A percentile compares a stretch with the other conserved stretches of the same genome.
Evolutionary conservation across 2,888 invertebrate genomes (phyloP).

Genomic region (Stictocephala bisonia): DNA sequence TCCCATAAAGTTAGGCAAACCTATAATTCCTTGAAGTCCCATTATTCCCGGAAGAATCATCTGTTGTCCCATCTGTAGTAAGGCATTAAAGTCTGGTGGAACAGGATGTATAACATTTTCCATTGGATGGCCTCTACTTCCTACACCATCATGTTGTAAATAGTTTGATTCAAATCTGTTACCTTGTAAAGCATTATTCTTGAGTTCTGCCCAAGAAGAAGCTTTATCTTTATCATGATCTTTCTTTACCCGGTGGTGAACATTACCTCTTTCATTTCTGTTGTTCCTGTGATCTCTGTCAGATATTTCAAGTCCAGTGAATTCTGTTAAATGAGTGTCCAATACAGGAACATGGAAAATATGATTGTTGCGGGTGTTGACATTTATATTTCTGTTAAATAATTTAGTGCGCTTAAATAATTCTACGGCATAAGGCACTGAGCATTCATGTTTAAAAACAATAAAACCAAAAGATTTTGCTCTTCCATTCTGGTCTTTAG

Average conservation of each 20-base stretch:
- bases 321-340: conserved; percentile 7
- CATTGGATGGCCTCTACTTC: not conserved
- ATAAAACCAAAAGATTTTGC: conserved; percentile 81
- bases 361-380: not conserved
- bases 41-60: conserved; percentile 14
- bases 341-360: conserved; percentile 9
- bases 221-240: not conserved
- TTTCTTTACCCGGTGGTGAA: not conserved
- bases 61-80: conserved; percentile 8
- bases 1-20: not conserved
- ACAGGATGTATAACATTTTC: not conserved
- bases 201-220: conserved; percentile 21
- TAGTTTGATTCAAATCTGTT: not conserved
- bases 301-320: not conserved
- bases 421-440: conserved; percentile 81
- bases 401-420: conserved; percentile 66
- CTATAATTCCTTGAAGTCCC: not conserved
- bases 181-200: conserved; percentile 3
- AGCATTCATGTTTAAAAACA: conserved; percentile 78
- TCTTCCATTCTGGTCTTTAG: conserved; percentile 78
- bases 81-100: not conserved
- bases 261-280: not conserved
- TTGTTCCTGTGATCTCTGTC: not conserved
- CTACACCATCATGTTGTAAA: too few species aligned
- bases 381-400: conserved; percentile 1